These are phyloP conservation scores for Cirrhinus molitorella DNA, from an alignment of 2,797 vertebrate species.

Conservation along the genomic window DNA sequence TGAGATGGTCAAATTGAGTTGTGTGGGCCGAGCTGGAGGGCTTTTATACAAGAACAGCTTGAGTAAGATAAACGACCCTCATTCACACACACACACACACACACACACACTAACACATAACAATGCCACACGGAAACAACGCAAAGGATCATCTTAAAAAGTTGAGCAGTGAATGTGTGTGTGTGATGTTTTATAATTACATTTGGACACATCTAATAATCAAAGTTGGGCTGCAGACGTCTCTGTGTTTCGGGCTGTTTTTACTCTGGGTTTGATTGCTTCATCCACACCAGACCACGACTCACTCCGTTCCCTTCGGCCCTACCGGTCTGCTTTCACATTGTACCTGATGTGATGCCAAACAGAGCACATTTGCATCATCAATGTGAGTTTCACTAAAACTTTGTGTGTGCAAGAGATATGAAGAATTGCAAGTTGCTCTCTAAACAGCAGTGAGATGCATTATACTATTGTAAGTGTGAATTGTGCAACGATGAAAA, in stretches of 20 bases:
- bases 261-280: constrained; percentile 37
- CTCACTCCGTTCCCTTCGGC: neutral
- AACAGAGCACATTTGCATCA: neutral
- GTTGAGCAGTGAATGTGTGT: constrained; percentile 34
- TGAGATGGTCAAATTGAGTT: constrained; percentile 66
- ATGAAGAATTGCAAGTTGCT: neutral
- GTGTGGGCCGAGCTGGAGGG: constrained; percentile 60
- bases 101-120: constrained; percentile 34
- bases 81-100: constrained; percentile 67
- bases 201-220: constrained; percentile 37
- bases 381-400: neutral
- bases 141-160: constrained; percentile 23
- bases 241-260: constrained; percentile 52
- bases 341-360: neutral
- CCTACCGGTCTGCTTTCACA: neutral
- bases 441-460: too few relatives aligned
- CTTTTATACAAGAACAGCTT: constrained; percentile 72
- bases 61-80: constrained; percentile 82
- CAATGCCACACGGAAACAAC: constrained; percentile 10
- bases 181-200: constrained; percentile 42
- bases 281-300: neutral
- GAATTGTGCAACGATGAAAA: too few relatives aligned
- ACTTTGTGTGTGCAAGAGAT: neutral
- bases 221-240: constrained; percentile 32
- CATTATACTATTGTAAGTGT: neutral